Conservation (phyloP, 2,113 vertebrate species). For the Recurvirostra avosetta region DNA sequence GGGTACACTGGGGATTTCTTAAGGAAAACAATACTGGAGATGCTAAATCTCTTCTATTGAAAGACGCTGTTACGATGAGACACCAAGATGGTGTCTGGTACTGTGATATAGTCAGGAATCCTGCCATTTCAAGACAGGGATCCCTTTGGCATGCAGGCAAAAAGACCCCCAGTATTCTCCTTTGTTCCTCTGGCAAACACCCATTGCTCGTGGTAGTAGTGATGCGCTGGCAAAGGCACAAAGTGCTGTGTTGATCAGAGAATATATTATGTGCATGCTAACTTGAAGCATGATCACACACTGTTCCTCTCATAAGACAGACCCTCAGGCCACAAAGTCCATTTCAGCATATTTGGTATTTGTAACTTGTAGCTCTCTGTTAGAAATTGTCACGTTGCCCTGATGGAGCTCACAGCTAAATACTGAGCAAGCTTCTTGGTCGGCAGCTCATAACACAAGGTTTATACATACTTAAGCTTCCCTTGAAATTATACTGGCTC, state of each 20-base stretch:
- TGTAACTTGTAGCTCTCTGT: not conserved
- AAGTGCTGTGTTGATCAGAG: slow-evolving; percentile 38
- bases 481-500: not conserved
- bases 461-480: not conserved
- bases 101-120: not conserved
- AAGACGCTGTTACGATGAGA: not conserved
- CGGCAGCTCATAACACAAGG: not conserved
- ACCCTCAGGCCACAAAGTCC: slow-evolving; percentile 33
- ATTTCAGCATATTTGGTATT: slow-evolving; percentile 15
- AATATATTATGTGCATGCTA: slow-evolving; percentile 26
- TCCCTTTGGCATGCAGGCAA: not conserved
- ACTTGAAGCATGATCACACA: slow-evolving; percentile 38
- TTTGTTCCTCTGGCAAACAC: slow-evolving; percentile 25
- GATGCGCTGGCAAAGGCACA: slow-evolving; percentile 8
- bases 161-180: not conserved
- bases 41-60: not conserved
- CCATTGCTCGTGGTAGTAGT: not conserved
- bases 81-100: not conserved
- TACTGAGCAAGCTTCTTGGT: not conserved
- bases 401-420: not conserved
- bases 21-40: not conserved
- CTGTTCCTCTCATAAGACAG: slow-evolving; percentile 27
- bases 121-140: slow-evolving; percentile 1
- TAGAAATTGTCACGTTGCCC: slow-evolving; percentile 4
- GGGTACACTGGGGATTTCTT: not conserved